Percentiles rank a stretch among this genome's conserved stretches.
These are phyloP conservation scores for Subacronicta megacephala DNA, from an alignment of 2,888 invertebrate genomes.

Conservation along the genomic window DNA sequence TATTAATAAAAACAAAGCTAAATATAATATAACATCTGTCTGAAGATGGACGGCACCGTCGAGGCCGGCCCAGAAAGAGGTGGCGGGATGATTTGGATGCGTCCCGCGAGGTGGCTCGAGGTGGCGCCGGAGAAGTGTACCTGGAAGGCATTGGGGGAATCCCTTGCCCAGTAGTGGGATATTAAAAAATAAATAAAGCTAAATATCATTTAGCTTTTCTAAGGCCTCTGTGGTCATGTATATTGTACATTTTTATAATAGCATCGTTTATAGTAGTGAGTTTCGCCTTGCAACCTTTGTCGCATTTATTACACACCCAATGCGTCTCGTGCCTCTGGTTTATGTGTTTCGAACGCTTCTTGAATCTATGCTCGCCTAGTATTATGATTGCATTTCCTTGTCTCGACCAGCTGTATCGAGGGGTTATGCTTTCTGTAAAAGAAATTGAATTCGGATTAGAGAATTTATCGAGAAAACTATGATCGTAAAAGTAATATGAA, in stretches of 20 bases:
- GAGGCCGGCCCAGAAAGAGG: no score
- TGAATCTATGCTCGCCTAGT: slow-evolving; percentile 82
- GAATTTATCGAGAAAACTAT: neutral
- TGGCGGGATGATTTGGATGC: no score
- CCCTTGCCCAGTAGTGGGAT: no score
- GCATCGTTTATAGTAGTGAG: slow-evolving; percentile 81
- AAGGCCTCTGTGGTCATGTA: slow-evolving; percentile 75
- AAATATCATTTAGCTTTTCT: slow-evolving; percentile 64
- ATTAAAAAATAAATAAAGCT: slow-evolving; percentile 15
- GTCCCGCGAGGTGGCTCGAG: no score
- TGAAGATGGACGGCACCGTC: no score
- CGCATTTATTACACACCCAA: slow-evolving; percentile 85
- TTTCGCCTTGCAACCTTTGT: slow-evolving; percentile 84
- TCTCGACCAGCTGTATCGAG: slow-evolving; percentile 83
- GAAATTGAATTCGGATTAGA: slow-evolving; percentile 3
- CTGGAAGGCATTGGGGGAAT: no score
- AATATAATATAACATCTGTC: slow-evolving; percentile 59
- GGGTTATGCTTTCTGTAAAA: slow-evolving; percentile 63
- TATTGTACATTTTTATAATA: slow-evolving; percentile 78
- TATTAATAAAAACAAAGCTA: slow-evolving; percentile 18
- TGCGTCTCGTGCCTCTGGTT: slow-evolving; percentile 81
- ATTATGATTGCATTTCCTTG: slow-evolving; percentile 84
- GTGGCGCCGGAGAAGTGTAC: no score
- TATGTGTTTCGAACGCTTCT: slow-evolving; percentile 78
- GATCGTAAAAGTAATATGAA: neutral